Evolutionary conservation across 1,140 invertebrate genomes (phyloP).

Genomic region (Drosophila sturtevanti): DNA sequence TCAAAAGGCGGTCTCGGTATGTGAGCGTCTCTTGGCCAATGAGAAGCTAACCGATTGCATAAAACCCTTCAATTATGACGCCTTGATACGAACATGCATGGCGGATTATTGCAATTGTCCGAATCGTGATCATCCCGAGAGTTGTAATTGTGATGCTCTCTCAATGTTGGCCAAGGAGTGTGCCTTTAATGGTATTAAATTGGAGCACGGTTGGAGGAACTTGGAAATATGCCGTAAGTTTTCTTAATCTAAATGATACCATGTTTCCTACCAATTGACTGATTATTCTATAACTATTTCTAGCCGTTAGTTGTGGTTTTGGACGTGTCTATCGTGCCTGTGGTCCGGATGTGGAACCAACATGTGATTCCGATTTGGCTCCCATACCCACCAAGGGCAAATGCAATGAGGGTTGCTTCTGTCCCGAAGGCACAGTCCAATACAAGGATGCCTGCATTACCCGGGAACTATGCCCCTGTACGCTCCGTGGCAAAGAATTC

Average conservation of each 20-base stretch:
- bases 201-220: conserved; percentile 88
- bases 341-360: conserved; percentile 85
- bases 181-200: conserved; percentile 85
- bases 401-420: conserved; percentile 94
- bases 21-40: conserved; percentile 86
- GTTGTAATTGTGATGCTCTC: conserved; percentile 90
- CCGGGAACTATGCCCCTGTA: conserved; percentile 89
- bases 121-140: conserved; percentile 83
- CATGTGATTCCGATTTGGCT: conserved; percentile 83
- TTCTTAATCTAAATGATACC: too few species aligned
- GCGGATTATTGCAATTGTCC: conserved; percentile 91
- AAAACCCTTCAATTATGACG: conserved; percentile 84
- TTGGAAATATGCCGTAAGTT: conserved; percentile 90
- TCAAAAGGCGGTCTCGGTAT: conserved; percentile 86
- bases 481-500: conserved; percentile 90
- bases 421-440: conserved; percentile 88
- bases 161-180: conserved; percentile 91
- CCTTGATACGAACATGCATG: conserved; percentile 85
- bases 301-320: conserved; percentile 87
- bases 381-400: conserved; percentile 70
- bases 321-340: conserved; percentile 89
- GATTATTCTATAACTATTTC: not conserved
- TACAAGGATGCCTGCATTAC: conserved; percentile 89
- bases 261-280: too few species aligned
- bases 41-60: conserved; percentile 86